Evolutionary conservation across 2,888 invertebrate species (phyloP).

Genomic region (Prosopocoilus inquinatus): DNA sequence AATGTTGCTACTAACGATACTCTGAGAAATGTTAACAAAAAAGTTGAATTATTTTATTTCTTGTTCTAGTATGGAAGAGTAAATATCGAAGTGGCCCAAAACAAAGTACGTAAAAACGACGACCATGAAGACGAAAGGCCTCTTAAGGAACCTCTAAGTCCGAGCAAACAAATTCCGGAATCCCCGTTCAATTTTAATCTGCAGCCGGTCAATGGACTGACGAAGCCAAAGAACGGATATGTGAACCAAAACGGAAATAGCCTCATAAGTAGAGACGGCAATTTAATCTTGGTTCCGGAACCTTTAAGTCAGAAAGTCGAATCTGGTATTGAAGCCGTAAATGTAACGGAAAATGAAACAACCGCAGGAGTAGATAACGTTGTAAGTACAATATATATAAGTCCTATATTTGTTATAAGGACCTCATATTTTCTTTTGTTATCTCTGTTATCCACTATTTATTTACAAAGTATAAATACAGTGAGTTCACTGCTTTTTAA

Average conservation of each 20-base stretch:
- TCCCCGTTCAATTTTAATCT: too few species aligned
- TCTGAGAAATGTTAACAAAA: too few species aligned
- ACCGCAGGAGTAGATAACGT: constrained; percentile 47
- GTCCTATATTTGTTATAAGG: too few species aligned
- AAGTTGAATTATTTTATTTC: neutral
- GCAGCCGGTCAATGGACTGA: constrained; percentile 10
- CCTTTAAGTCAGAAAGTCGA: constrained; percentile 50
- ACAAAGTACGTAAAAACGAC: constrained; percentile 54
- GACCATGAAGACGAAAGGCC: constrained; percentile 56
- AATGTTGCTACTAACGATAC: too few species aligned
- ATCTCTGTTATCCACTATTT: too few species aligned
- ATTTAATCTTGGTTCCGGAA: constrained; percentile 72
- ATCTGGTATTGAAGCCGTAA: too few species aligned
- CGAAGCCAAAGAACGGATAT: constrained; percentile 32
- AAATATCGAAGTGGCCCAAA: constrained; percentile 71
- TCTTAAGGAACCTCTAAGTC: constrained; percentile 31
- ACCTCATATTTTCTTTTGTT: too few species aligned
- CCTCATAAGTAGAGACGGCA: constrained; percentile 74
- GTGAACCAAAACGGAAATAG: constrained; percentile 51
- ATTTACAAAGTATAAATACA: too few species aligned
- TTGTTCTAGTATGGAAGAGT: constrained; percentile 72
- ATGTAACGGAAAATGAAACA: constrained; percentile 46
- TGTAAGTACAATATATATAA: constrained; percentile 4
- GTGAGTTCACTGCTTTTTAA: too few species aligned
- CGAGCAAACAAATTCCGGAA: too few species aligned